Evolutionary conservation across 2,113 vertebrate genomes (phyloP), one percentile per base, ranked within the genome.

Genomic region (Parotia lawesii): DNA sequence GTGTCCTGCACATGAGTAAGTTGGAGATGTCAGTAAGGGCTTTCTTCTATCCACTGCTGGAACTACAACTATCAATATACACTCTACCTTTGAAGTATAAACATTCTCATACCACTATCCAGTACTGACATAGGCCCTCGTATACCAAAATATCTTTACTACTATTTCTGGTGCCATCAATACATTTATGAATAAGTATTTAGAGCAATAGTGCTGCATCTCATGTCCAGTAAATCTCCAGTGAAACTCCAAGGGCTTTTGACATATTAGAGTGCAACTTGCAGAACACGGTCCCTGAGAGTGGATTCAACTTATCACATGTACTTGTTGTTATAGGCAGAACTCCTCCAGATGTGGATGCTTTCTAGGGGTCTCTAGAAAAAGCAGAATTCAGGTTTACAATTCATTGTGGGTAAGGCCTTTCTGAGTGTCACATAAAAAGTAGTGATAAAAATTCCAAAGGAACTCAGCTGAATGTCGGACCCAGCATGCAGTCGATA

Each of bases 401-500:
- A 86, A 38, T 89, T 78, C 61, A 78, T 33, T 3, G 0, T 61
- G n/a, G 18, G 16, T 57, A 75, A 91, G 48, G 14, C 18, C n/a
- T 77, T 90, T 89, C 50, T 79, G 38, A 91, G 35, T 83, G 71
- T 71, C 89, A 53, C 54, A 73, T 62, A 77, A 94, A 82, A 93
- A 82, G 5, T 38, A 87, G 62, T 62, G 84, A 94, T 92, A 91
- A 95, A 93, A 93, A 95, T 95, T 94, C 79, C 64, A 60, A 56
- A 86, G 71, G 58, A 93, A 28, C 47, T 94, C 27, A 4, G 42
- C 47, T 86, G 82, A 88, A 86, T 92, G 74, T 94, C 0, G 4
- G 56, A 77, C 88, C 58, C 95, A 96, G 92, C 92, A 92, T 86
- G 95, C 15, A 88, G 92, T 70, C 31, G 35, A 95, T 92, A 87